A percentile compares a stretch with the other conserved stretches of the same genome.
phyloP scores from a whole-genome alignment of 2,797 vertebrate species.

The Neopelma chrysocephalum region DNA sequence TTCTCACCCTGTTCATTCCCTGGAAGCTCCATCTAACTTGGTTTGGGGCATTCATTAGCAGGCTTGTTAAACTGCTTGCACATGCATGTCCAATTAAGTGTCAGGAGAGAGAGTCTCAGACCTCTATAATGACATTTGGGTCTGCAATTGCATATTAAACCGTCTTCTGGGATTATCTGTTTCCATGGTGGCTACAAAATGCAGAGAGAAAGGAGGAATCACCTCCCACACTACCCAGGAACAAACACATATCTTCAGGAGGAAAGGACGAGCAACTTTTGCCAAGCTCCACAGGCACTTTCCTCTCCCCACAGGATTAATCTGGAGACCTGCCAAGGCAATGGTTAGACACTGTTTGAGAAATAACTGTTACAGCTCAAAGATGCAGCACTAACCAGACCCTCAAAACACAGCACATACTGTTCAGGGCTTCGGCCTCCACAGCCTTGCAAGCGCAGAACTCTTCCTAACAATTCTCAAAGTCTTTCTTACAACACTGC shows the following conservation, averaged over 20 bases:
- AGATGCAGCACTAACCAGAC: background rate
- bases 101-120: background rate
- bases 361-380: background rate
- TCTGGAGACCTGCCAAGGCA: background rate
- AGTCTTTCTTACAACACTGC: background rate
- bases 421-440: background rate
- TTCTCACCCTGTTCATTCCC: background rate
- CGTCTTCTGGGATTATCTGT: background rate
- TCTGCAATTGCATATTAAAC: background rate
- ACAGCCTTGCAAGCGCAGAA: background rate
- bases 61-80: background rate
- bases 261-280: background rate
- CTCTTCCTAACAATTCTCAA: background rate
- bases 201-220: background rate
- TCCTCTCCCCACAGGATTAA: background rate
- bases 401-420: background rate
- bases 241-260: background rate
- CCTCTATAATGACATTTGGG: background rate
- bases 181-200: background rate
- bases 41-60: background rate
- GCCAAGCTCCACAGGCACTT: background rate
- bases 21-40: background rate
- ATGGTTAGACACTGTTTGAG: background rate
- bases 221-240: background rate
- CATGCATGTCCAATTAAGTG: background rate